Evolutionary conservation across 2,113 vertebrate species (phyloP).

Genomic region (Lepus americanus): DNA sequence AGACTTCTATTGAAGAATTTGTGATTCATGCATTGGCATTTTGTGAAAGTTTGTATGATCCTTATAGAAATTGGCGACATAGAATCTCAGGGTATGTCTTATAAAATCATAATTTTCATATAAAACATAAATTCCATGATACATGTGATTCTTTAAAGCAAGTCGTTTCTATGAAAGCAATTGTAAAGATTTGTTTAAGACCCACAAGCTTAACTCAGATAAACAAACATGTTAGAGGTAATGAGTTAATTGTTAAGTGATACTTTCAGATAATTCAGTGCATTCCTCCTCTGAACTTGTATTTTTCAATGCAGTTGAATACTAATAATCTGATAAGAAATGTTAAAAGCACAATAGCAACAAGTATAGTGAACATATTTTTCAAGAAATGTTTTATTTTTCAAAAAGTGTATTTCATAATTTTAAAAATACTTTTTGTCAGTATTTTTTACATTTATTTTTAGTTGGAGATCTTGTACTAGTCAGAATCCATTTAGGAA

Average conservation of each 20-base stretch:
- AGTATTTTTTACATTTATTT: slow-evolving; percentile 29
- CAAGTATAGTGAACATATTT: slow-evolving; percentile 5
- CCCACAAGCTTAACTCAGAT: background rate
- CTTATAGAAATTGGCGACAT: slow-evolving; percentile 97
- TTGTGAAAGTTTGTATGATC: slow-evolving; percentile 99
- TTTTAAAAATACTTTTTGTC: slow-evolving; percentile 35
- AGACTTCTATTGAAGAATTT: slow-evolving; percentile 97
- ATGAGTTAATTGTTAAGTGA: slow-evolving; percentile 34
- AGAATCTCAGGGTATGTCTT: slow-evolving; percentile 92
- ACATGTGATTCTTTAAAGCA: slow-evolving; percentile 35
- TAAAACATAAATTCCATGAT: slow-evolving; percentile 24
- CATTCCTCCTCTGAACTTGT: background rate
- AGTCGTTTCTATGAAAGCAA: slow-evolving; percentile 29
- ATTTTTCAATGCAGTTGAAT: slow-evolving; percentile 28
- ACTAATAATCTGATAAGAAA: slow-evolving; percentile 42
- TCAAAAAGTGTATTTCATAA: slow-evolving; percentile 25
- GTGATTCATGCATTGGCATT: slow-evolving; percentile 96
- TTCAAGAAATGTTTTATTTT: background rate
- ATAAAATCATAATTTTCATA: slow-evolving; percentile 51
- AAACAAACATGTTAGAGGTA: background rate
- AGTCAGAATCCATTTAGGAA: slow-evolving; percentile 1
- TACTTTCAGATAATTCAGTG: slow-evolving; percentile 17
- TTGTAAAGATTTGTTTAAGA: background rate
- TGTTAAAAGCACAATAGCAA: background rate
- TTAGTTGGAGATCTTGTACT: background rate